These are phyloP conservation scores for Podarcis raffonei DNA, from an alignment of 2,113 vertebrate genomes.

Conservation along the genomic window DNA sequence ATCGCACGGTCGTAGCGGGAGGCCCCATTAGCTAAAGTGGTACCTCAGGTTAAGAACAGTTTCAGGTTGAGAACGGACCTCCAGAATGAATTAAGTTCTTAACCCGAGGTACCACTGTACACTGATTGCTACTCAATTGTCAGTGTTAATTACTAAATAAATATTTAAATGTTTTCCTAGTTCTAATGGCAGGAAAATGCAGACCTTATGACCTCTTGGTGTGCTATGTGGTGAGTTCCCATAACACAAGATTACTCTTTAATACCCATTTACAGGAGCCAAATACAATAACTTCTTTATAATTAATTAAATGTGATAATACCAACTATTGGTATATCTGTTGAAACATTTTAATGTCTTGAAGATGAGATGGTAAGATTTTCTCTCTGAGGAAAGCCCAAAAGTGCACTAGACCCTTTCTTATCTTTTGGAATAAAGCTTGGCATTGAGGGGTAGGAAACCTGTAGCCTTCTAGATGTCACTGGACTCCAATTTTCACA, in stretches of 20 bases:
- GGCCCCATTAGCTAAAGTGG: too few relatives aligned
- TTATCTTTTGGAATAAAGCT: neutral
- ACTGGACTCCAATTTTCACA: neutral
- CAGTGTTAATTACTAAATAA: conserved; percentile 5
- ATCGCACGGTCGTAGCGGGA: too few relatives aligned
- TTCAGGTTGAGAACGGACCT: too few relatives aligned
- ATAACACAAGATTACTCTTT: neutral
- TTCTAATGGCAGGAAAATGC: neutral
- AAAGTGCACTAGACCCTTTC: neutral
- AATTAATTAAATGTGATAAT: neutral
- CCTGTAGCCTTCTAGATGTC: neutral
- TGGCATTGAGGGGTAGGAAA: neutral
- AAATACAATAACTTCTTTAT: neutral
- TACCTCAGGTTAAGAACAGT: too few relatives aligned
- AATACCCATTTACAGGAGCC: neutral
- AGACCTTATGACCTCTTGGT: neutral
- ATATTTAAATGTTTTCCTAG: conserved; percentile 17
- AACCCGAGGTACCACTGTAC: too few relatives aligned
- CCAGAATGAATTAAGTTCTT: too few relatives aligned
- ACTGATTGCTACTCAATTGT: neutral
- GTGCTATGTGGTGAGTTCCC: neutral
- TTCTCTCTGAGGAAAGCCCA: neutral
- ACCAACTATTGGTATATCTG: too few relatives aligned
- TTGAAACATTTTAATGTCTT: neutral
- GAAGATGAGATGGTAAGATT: neutral